Base-by-base conservation (phyloP, 2,797 vertebrate species). In the Apogon hyalosoma region DNA sequence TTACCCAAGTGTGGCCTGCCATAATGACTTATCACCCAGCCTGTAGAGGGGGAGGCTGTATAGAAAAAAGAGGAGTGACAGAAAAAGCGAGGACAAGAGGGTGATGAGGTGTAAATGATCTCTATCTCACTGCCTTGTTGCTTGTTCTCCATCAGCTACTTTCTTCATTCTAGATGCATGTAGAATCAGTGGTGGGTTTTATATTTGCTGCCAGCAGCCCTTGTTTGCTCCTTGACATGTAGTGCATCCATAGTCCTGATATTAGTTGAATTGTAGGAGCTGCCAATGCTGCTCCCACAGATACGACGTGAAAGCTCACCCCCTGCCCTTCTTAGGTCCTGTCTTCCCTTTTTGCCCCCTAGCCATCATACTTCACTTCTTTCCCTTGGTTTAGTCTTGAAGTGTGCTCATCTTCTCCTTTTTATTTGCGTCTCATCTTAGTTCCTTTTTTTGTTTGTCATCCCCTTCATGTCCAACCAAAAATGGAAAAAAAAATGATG, bases 41-140 rank as follows among this genome's bases (percentile, higher is more conserved):
- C 24, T 71, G 75, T 38, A 21, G 62, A 47, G 72, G 69, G 55
- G 36, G 73, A 75, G 68, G 69, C 41, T 50, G 73, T 38, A n/a
- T 49, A 56, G 15, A 43, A 18, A 43, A 42, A 55, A 50, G 21
- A 19, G 53, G 50, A 54, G 63, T 62, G 66, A 63, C 2, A 7
- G 55, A 36, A 36, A 42, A 38, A 49, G 59, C 21, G 55, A 53
- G 58, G 61, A 64, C 48, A 73, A 73, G 54, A 62, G 73, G 74
- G 63, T 47, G 83, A 79, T 82, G 84, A 85, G 77, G 83, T 84
- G 84, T 74, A 80, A 87, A 82, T 77, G 58, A 84, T 87, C 59
- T 77, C 65, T 47, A 43, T 79, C 67, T 53, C 40, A 9, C 39
- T 59, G 63, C 53, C n/a, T 33, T 36, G 54, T 38, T 75, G 51